Conservation (phyloP, 2,797 vertebrate genomes). For the Anabas testudineus region DNA sequence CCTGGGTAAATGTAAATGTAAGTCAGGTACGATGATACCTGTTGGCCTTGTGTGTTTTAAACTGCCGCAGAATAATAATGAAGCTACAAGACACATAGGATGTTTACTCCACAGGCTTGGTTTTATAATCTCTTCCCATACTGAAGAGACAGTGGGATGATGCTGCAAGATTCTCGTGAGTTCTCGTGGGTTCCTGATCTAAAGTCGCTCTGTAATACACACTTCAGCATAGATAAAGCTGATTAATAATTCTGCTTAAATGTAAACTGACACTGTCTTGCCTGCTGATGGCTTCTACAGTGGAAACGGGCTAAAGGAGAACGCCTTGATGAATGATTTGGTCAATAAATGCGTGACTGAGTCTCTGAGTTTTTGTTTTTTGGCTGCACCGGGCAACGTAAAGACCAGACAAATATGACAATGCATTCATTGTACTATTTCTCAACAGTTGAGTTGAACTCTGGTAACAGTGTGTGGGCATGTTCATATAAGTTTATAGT, state of each 20-base stretch:
- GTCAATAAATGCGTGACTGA: no score
- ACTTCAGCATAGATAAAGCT: slow-evolving; percentile 7
- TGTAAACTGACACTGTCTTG: neutral
- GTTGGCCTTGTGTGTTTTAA: neutral
- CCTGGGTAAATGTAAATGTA: no score
- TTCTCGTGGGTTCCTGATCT: slow-evolving; percentile 19
- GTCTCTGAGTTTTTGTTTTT: no score
- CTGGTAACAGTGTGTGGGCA: neutral
- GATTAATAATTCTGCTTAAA: neutral
- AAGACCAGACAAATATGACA: neutral
- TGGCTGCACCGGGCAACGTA: neutral
- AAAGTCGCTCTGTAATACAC: slow-evolving; percentile 2
- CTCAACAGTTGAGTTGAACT: neutral
- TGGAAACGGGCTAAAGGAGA: neutral
- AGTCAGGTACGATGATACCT: neutral
- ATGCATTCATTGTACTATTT: neutral
- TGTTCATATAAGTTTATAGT: neutral
- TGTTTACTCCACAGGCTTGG: neutral
- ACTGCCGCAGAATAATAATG: neutral
- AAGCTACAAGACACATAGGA: neutral
- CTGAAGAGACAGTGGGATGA: slow-evolving; percentile 27
- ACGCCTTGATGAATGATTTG: no score
- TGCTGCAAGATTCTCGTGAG: slow-evolving; percentile 6
- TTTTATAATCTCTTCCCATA: slow-evolving; percentile 19
- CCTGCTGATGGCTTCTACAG: neutral